These are phyloP conservation scores for Hapalemur alaotrensis DNA, from an alignment of 2,797 vertebrate genomes.

Conservation along the genomic window DNA sequence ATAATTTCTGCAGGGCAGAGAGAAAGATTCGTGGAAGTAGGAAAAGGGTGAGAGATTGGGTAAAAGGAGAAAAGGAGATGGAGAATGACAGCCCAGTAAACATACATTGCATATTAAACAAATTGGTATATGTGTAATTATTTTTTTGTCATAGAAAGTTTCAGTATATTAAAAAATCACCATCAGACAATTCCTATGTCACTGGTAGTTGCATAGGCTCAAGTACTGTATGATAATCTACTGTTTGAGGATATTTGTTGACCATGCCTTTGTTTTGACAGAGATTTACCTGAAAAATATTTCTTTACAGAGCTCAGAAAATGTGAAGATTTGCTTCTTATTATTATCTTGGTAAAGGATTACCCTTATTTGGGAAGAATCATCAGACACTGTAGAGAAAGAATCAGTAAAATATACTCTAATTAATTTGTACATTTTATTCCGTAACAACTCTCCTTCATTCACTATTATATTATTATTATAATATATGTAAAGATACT, in stretches of 20 bases:
- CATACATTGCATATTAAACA: not conserved
- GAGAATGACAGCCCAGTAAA: not conserved
- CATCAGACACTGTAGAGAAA: not conserved
- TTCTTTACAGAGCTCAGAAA: slow-evolving; percentile 16
- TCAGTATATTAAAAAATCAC: not conserved
- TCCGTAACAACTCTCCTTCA: not conserved
- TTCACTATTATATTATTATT: not conserved
- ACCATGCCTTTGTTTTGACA: not conserved
- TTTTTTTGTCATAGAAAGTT: not conserved
- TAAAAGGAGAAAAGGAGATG: not conserved
- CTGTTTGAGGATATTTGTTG: not conserved
- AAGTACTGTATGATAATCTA: not conserved
- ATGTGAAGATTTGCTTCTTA: not conserved
- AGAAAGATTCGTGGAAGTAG: not conserved
- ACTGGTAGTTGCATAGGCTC: not conserved
- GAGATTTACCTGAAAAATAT: slow-evolving; percentile 38
- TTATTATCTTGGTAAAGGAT: not conserved
- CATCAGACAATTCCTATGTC: not conserved
- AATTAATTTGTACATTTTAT: slow-evolving; percentile 14
- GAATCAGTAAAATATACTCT: not conserved
- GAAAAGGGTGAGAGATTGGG: not conserved
- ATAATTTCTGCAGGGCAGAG: not conserved
- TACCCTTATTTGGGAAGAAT: not conserved
- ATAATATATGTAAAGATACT: not conserved
- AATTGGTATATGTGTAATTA: not conserved